Evolutionary conservation across 2,888 invertebrate species (phyloP).

Genomic region (Hybos culiciformis): DNA sequence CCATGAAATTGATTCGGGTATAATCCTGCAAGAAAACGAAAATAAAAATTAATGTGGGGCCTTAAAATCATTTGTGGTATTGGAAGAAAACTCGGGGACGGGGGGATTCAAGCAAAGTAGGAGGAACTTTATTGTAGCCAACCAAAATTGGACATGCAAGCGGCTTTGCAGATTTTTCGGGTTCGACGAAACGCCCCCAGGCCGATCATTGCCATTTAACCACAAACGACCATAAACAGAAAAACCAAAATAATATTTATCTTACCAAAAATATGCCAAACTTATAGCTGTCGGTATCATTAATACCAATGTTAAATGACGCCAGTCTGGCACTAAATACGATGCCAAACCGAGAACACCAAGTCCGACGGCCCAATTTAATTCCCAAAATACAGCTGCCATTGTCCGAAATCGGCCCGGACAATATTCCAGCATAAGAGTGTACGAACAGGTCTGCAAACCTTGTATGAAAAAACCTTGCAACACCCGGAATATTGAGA

Average conservation of each 20-base stretch:
- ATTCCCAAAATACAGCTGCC: constrained; percentile 36
- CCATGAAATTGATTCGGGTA: constrained; percentile 36
- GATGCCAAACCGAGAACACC: constrained; percentile 34
- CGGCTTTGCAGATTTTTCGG: no score
- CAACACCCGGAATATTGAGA: constrained; percentile 30
- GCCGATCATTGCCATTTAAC: no score
- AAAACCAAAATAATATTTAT: background rate
- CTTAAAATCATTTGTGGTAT: no score
- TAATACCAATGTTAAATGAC: constrained; percentile 38
- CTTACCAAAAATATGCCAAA: constrained; percentile 33
- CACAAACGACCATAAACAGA: background rate
- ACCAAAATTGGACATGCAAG: no score
- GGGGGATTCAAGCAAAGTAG: no score
- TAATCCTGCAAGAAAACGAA: constrained; percentile 21
- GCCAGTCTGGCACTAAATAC: constrained; percentile 39
- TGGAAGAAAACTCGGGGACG: no score
- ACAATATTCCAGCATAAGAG: constrained; percentile 38
- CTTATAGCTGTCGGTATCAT: constrained; percentile 37
- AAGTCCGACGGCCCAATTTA: constrained; percentile 37
- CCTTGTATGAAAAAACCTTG: constrained; percentile 39
- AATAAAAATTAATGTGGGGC: background rate
- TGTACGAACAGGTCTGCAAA: constrained; percentile 38
- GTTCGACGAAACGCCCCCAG: no score
- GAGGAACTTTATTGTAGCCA: no score
- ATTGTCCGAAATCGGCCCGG: constrained; percentile 35